phyloP scores from a whole-genome alignment of 1,140 invertebrate genomes.

The Scaptodrosophila lebanonensis region DNA sequence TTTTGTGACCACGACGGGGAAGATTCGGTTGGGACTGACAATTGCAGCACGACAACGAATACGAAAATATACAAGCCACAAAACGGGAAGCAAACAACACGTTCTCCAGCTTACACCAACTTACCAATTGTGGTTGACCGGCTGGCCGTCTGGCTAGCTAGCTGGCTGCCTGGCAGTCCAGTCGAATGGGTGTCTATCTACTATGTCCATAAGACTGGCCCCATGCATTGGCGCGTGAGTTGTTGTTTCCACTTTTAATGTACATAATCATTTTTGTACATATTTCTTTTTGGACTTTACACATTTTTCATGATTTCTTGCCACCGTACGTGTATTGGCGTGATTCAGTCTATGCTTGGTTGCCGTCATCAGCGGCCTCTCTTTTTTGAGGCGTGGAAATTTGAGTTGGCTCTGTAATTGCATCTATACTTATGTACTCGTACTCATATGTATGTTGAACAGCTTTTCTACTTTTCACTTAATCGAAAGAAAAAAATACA shows the following conservation, averaged over 20 bases:
- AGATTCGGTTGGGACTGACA: constrained; percentile 22
- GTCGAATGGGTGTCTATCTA: neutral
- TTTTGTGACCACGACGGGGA: constrained; percentile 12
- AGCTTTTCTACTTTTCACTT: constrained; percentile 58
- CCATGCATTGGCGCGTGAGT: constrained; percentile 52
- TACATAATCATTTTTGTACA: constrained; percentile 59
- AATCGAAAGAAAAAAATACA: neutral
- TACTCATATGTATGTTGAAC: too few species aligned
- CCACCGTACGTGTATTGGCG: constrained; percentile 1
- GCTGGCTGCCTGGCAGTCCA: neutral
- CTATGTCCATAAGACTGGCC: neutral
- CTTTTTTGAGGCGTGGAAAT: constrained; percentile 10
- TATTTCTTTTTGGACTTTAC: constrained; percentile 33
- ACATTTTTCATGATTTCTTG: constrained; percentile 37
- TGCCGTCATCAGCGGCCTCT: constrained; percentile 21
- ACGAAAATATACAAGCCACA: constrained; percentile 22
- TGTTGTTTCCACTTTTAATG: constrained; percentile 55
- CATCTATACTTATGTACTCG: too few species aligned
- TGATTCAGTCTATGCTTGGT: constrained; percentile 14
- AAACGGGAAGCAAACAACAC: constrained; percentile 62
- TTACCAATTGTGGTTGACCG: constrained; percentile 49
- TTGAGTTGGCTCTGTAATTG: constrained; percentile 24
- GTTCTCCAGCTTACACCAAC: constrained; percentile 42
- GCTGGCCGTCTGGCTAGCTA: constrained; percentile 18
- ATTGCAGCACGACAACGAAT: constrained; percentile 57